Conservation (phyloP, 2,888 invertebrate species). For the Tinea trinotella region DNA sequence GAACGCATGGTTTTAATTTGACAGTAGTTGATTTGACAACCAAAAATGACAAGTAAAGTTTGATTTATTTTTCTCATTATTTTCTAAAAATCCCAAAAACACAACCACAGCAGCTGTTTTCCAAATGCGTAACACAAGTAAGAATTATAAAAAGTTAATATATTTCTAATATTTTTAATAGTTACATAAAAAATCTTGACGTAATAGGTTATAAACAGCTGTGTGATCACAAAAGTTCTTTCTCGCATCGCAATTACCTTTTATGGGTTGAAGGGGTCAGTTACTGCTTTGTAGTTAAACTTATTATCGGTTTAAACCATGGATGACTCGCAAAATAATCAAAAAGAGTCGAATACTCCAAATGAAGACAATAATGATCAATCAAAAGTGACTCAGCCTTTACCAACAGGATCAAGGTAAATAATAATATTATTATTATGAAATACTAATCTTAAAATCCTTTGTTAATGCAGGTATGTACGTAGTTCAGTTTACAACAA, state of each 20-base stretch:
- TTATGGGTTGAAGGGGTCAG: conserved; percentile 37
- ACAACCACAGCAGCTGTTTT: background rate
- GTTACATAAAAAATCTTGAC: background rate
- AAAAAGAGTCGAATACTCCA: conserved; percentile 42
- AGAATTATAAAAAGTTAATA: background rate
- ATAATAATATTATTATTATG: background rate
- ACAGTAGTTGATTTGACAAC: background rate
- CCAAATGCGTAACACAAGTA: background rate
- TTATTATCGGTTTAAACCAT: conserved; percentile 28
- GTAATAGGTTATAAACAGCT: conserved; percentile 7
- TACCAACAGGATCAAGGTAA: conserved; percentile 51
- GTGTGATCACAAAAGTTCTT: background rate
- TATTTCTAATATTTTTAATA: background rate
- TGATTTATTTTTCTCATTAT: background rate
- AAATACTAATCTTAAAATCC: background rate
- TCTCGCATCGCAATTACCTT: conserved; percentile 31
- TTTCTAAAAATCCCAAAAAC: background rate
- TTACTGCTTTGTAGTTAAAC: background rate
- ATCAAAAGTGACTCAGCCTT: conserved; percentile 34
- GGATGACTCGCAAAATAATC: conserved; percentile 50
- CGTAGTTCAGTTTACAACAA: background rate
- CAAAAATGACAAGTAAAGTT: conserved; percentile 3
- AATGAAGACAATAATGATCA: no score
- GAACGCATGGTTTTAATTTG: background rate
- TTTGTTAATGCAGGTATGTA: background rate